Evolutionary conservation across 92 coral and sea anemone species (phyloP).

Genomic region (Palythoa caribaeorum): DNA sequence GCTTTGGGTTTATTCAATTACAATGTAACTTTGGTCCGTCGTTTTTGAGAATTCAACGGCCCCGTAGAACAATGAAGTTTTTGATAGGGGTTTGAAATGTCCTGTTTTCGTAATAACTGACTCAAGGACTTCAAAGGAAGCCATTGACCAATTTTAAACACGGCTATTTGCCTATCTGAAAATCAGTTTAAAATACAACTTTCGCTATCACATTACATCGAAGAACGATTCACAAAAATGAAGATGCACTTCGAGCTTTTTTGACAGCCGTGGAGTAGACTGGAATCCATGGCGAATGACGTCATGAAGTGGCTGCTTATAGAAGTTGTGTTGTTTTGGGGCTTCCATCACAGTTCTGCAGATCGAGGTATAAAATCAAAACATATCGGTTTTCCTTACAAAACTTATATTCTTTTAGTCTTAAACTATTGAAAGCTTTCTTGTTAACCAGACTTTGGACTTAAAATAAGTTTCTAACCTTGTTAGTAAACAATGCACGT

Average conservation of each 20-base stretch:
- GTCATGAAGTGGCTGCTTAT: conserved; percentile 35
- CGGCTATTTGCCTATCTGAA: not conserved
- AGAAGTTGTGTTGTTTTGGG: conserved; percentile 5
- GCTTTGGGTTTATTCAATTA: not conserved
- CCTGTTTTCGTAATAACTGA: not conserved
- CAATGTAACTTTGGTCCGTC: not conserved
- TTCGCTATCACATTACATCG: not conserved
- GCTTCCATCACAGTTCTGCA: not conserved
- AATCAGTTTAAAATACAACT: not conserved
- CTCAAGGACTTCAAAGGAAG: not conserved
- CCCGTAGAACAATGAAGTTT: not conserved
- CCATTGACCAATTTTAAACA: not conserved
- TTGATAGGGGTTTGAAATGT: not conserved
- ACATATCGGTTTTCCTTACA: not conserved
- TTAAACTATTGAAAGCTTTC: too few relatives aligned
- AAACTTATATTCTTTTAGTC: not conserved
- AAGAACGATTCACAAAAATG: not conserved
- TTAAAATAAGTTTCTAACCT: too few relatives aligned
- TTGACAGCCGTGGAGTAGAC: not conserved
- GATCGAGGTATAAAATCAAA: conserved; percentile 11
- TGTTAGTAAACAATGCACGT: too few relatives aligned
- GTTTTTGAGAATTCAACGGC: not conserved
- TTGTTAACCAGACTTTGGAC: too few relatives aligned
- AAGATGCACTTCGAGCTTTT: not conserved
- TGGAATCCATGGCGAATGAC: not conserved